A percentile compares a stretch with the other conserved stretches of the same genome.
Evolutionary conservation across 1,140 invertebrate genomes (phyloP).

Genomic region (Apis florea): DNA sequence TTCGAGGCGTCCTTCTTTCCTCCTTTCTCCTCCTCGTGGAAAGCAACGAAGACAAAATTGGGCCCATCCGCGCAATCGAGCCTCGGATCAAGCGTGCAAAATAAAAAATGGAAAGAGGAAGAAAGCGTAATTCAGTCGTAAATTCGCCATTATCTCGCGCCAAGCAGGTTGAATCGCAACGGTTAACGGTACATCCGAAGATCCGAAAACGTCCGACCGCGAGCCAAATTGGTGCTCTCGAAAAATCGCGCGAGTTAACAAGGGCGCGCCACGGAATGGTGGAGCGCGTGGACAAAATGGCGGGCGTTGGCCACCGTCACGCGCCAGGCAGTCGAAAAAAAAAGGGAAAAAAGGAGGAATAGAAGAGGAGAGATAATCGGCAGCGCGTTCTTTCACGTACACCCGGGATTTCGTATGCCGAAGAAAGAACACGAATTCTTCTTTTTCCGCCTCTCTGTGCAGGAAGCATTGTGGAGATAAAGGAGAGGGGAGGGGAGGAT

Average conservation of each 20-base stretch:
- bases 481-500: slow-evolving; percentile 21
- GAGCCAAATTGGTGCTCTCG: too few species aligned
- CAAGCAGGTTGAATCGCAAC: not conserved
- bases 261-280: not conserved
- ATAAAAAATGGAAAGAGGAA: not conserved
- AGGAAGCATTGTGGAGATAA: not conserved
- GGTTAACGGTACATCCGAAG: slow-evolving; percentile 9
- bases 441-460: slow-evolving; percentile 34
- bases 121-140: not conserved
- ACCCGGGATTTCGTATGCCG: slow-evolving; percentile 59
- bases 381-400: slow-evolving; percentile 50
- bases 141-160: slow-evolving; percentile 14
- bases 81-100: too few species aligned
- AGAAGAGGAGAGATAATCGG: slow-evolving; percentile 7
- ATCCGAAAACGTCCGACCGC: too few species aligned
- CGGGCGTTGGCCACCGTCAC: slow-evolving; percentile 14
- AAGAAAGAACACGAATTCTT: slow-evolving; percentile 45
- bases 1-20: too few species aligned
- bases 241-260: not conserved
- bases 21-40: too few species aligned
- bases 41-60: too few species aligned
- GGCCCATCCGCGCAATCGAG: too few species aligned
- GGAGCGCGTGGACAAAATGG: not conserved
- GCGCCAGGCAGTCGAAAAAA: not conserved
- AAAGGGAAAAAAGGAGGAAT: not conserved